Evolutionary conservation across 2,888 invertebrate species (phyloP), one percentile per base, ranked within the genome.

Genomic region (Cataglyphis altisquamis): DNA sequence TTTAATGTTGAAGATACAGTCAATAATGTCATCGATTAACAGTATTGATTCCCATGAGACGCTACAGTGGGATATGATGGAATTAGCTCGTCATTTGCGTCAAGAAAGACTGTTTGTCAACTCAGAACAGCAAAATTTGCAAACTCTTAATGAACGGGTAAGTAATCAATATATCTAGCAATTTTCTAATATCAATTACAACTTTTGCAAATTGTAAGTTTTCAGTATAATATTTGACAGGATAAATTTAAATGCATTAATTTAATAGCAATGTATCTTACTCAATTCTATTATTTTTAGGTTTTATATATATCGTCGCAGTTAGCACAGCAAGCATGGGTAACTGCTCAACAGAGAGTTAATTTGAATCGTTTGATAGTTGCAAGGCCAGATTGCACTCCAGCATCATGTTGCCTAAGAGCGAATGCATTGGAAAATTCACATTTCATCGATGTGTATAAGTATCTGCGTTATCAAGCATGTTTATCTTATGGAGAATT

Each of bases 61-160:
- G 12, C 85, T 95, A 70, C 94, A 94, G 82, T 95, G 95, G 94
- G 96, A 96, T 87, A 95, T 97, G 86, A 94, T 96, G 83, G 96
- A 97, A 90, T 95, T 97, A 86, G 96, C 97, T 36, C 95, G 96
- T 88, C 97, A 97, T 94, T 95, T 98, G 89, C 96, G 97, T 82
- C 97, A 98, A 94, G 99, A 99, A 95, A 97, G 98, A 91, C 96
- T 99, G 82, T 98, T 98, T 94, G 97, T 98, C 80, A 96, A 96
- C 90, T 97, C 98, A 3, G 99, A 99, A 94, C 97, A 97, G 94
- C 97, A 97, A 92, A 97, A 97, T 94, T 96, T 98, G 92, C 97
- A 97, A 91, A 96, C 96, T 91, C 95, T 98, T 48, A 98, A 98
- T 94, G 97, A 97, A 93, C 96, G 97, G 92, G 96, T 98, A 91